Conservation (phyloP, 2,888 invertebrate genomes). For the Mamestra brassicae region DNA sequence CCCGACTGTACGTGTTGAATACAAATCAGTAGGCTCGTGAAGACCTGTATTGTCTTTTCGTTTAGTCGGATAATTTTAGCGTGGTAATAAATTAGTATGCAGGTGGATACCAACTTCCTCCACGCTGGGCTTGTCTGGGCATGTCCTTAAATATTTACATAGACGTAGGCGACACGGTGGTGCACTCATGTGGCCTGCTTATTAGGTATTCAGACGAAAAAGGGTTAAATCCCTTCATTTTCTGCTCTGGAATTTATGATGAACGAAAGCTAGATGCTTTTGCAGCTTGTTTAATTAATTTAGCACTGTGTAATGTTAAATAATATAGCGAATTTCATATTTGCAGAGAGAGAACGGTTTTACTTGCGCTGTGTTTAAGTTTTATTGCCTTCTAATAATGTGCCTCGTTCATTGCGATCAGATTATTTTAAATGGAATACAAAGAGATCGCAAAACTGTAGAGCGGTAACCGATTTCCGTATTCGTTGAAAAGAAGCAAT, state of each 20-base stretch:
- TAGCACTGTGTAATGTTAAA: slow-evolving; percentile 5
- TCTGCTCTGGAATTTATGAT: slow-evolving; percentile 44
- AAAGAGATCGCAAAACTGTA: not conserved
- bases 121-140: slow-evolving; percentile 77
- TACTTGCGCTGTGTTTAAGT: not conserved
- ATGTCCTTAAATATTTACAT: slow-evolving; percentile 82
- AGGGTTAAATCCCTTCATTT: slow-evolving; percentile 52
- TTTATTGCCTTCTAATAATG: slow-evolving; percentile 1
- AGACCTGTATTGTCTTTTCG: slow-evolving; percentile 67
- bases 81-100: slow-evolving; percentile 86
- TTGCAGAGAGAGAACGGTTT: not conserved
- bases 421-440: not conserved
- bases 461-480: not conserved
- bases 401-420: slow-evolving; percentile 8
- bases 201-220: slow-evolving; percentile 67
- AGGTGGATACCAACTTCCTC: slow-evolving; percentile 79
- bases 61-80: slow-evolving; percentile 74
- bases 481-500: slow-evolving; percentile 19
- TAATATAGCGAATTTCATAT: not conserved
- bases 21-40: slow-evolving; percentile 58
- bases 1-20: slow-evolving; percentile 67
- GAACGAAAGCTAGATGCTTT: slow-evolving; percentile 31
- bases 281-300: slow-evolving; percentile 30
- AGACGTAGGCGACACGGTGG: slow-evolving; percentile 62
- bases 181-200: slow-evolving; percentile 47